phyloP scores from a whole-genome alignment of 2,888 invertebrate genomes.

The Drosophila glabriapex region DNA sequence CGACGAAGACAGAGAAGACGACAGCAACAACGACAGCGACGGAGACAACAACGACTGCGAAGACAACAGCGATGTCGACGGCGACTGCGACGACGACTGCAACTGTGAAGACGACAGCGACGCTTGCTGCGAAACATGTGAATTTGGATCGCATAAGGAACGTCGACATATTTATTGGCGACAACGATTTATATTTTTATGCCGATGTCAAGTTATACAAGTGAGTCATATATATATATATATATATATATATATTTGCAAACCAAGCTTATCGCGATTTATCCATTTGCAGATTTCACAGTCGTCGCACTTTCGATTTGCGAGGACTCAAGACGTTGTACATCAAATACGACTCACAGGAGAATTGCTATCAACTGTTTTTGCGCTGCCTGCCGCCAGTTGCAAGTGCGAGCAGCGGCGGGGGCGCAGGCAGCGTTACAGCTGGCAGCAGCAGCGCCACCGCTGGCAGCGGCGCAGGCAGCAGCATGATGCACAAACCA shows the following conservation, averaged over 20 bases:
- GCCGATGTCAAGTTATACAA: conserved; percentile 76
- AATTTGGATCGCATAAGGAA: conserved; percentile 76
- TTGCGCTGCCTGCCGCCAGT: conserved; percentile 77
- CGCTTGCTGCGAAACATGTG: conserved; percentile 54
- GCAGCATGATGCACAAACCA: conserved; percentile 56
- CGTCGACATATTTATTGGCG: conserved; percentile 83
- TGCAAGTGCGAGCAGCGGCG: conserved; percentile 32
- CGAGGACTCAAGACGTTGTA: conserved; percentile 78
- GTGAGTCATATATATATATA: conserved; percentile 61
- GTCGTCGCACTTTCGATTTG: conserved; percentile 77
- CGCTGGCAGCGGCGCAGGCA: conserved; percentile 27
- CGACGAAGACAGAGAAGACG: neutral
- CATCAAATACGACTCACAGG: conserved; percentile 71
- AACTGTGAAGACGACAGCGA: neutral
- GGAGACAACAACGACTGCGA: conserved; percentile 19
- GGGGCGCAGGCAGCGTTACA: conserved; percentile 29
- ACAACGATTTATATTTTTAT: conserved; percentile 80
- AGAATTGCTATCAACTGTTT: conserved; percentile 68
- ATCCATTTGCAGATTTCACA: conserved; percentile 70
- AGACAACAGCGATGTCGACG: conserved; percentile 8
- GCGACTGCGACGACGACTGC: neutral
- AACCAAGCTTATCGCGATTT: conserved; percentile 5
- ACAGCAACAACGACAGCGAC: neutral
- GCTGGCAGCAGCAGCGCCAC: conserved; percentile 27
- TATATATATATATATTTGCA: conserved; percentile 1